Evolutionary conservation across 2,888 invertebrate genomes (phyloP), one percentile per base, ranked within the genome.

Genomic region (Coelinius sp.): DNA sequence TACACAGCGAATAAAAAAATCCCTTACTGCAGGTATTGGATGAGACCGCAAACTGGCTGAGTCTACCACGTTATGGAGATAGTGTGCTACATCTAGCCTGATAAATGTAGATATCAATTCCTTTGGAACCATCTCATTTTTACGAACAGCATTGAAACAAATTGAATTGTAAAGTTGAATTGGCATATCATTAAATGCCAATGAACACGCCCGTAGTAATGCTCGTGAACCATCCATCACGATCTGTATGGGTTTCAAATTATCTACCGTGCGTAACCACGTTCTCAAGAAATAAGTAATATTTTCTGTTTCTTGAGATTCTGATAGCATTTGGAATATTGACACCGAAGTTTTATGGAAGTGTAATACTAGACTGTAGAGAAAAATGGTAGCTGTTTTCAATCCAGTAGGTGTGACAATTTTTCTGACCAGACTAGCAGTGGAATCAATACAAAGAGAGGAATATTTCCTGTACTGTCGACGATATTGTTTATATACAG

Each of bases 401-500:
- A 10, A 35, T 25, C 38, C 56, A 7, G 65, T 24, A 10, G 10
- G 27, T 10, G 44, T 49, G 2, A 25, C 27, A n/a, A 31, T n/a
- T 27, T 27, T 27, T 25, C 6, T 27, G 10, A 71, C 70, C 25
- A 70, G n/a, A 14, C 35, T 35, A 41, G 68, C 70, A 14, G 73
- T 71, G 7, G 70, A 70, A 65, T 71, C 68, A 12, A 73, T 14
- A 31, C 44, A 31, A 14, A 72, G 31, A n/a, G 56, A 59, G n/a
- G 63, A 52, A 14, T n/a, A 52, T 4, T 66, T 24, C 22, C 24
- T 38, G 12, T 69, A 25, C 2, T 24, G 10, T 17, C 41, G 65
- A 49, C 66, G 65, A 25, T 70, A 73, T 27, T 62, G 53, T 56
- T 73, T 73, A 17, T 70, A 70, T 7, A 62, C 62, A 41, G 65